phyloP scores from a whole-genome alignment of 2,113 vertebrate species.

The Xerus inauris region DNA sequence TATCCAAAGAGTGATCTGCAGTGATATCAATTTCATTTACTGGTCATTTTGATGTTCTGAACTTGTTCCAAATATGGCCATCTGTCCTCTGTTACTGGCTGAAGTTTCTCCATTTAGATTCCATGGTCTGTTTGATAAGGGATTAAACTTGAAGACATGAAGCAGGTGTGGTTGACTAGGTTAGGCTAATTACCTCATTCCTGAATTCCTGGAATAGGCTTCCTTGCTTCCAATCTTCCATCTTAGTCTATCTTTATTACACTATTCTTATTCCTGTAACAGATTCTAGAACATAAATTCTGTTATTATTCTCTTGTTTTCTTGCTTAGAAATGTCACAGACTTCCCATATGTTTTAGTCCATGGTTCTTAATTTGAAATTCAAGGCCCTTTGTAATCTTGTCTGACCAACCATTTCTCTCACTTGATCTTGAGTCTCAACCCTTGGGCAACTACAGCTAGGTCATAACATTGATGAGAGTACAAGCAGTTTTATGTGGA shows the following conservation, averaged over 20 bases:
- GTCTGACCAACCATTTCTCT: neutral
- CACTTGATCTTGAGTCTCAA: constrained; percentile 31
- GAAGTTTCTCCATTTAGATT: constrained; percentile 44
- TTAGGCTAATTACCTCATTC: neutral
- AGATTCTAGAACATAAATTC: constrained; percentile 16
- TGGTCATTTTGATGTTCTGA: constrained; percentile 57
- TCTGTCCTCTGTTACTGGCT: constrained; percentile 36
- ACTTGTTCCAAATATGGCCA: constrained; percentile 56
- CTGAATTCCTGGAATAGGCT: constrained; percentile 54
- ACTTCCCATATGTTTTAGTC: neutral
- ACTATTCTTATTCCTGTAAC: neutral
- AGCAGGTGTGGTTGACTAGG: constrained; percentile 62
- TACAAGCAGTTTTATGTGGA: constrained; percentile 40
- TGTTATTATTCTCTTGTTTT: constrained; percentile 29
- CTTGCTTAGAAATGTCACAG: constrained; percentile 10
- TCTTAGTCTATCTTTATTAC: neutral
- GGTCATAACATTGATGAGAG: neutral
- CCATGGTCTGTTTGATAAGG: constrained; percentile 47
- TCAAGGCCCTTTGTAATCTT: constrained; percentile 15
- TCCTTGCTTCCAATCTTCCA: constrained; percentile 18
- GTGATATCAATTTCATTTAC: constrained; percentile 52
- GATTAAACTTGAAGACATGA: constrained; percentile 66
- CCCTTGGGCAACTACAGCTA: neutral
- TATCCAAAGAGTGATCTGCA: neutral
- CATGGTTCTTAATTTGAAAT: constrained; percentile 25